A percentile compares a stretch with the other conserved stretches of the same genome.
Evolutionary conservation across 2,797 vertebrate genomes (phyloP).

Genomic region (Diplodus puntazzo): DNA sequence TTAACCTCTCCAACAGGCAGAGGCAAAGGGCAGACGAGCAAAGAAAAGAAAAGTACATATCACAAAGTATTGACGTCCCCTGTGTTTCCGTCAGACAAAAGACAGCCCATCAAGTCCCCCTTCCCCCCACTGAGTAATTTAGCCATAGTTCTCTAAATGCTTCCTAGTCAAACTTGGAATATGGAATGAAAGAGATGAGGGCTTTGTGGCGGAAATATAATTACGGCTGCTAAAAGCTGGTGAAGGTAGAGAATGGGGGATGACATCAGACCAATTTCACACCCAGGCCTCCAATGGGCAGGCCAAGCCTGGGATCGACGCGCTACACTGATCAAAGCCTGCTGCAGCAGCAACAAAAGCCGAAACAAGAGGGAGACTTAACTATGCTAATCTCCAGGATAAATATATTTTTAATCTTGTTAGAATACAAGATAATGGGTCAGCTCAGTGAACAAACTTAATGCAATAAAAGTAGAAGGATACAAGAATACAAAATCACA

Average conservation of each 20-base stretch:
- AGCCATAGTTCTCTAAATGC: constrained; percentile 89
- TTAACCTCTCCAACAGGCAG: constrained; percentile 71
- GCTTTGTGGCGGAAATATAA: constrained; percentile 99
- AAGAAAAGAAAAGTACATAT: constrained; percentile 80
- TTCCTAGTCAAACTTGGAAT: constrained; percentile 98
- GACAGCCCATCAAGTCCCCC: constrained; percentile 82
- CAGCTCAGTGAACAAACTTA: constrained; percentile 94
- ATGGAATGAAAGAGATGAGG: constrained; percentile 92
- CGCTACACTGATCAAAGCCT: constrained; percentile 98
- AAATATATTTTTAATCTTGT: constrained; percentile 99
- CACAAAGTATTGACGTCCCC: constrained; percentile 79
- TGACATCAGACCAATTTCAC: constrained; percentile 99
- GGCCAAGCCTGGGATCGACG: constrained; percentile 91
- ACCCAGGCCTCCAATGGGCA: constrained; percentile 92
- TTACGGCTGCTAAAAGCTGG: constrained; percentile 94
- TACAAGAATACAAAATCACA: constrained; percentile 75
- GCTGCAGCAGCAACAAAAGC: constrained; percentile 89
- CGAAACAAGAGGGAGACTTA: constrained; percentile 88
- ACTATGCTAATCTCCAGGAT: constrained; percentile 99
- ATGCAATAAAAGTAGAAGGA: constrained; percentile 75
- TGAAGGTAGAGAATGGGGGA: constrained; percentile 94
- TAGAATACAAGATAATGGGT: constrained; percentile 99
- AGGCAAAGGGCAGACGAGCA: constrained; percentile 77
- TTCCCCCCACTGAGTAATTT: constrained; percentile 90
- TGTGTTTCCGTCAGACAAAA: constrained; percentile 80